Evolutionary conservation across 2,797 vertebrate genomes (phyloP).

Genomic region (Adelosebastes latens): DNA sequence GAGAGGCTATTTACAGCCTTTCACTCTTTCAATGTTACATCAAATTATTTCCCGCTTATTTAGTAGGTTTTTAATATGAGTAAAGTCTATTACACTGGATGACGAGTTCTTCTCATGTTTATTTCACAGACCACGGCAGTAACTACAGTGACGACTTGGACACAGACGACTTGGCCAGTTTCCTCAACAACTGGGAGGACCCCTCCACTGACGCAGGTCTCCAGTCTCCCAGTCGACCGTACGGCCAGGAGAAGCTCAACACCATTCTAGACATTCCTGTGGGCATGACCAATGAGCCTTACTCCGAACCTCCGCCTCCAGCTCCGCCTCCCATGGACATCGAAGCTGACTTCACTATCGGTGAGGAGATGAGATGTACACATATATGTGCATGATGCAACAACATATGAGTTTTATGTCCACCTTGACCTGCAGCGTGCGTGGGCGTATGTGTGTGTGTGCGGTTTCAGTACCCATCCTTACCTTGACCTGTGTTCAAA

Average conservation of each 20-base stretch:
- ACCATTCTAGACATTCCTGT: conserved; percentile 26
- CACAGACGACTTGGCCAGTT: conserved; percentile 90
- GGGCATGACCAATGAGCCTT: conserved; percentile 40
- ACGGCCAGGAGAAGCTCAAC: conserved; percentile 37
- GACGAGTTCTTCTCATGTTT: neutral
- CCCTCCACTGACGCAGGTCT: conserved; percentile 84
- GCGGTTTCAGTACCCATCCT: too few relatives aligned
- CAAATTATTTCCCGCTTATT: neutral
- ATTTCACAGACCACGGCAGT: conserved; percentile 86
- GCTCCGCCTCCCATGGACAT: conserved; percentile 85
- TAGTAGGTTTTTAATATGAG: neutral
- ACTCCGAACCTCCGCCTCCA: conserved; percentile 54
- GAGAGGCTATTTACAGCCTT: neutral
- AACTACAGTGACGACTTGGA: conserved; percentile 92
- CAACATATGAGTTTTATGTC: neutral
- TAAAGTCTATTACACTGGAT: neutral
- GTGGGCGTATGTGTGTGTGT: too few relatives aligned
- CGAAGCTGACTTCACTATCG: conserved; percentile 91
- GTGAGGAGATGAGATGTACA: conserved; percentile 71
- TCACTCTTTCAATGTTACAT: neutral
- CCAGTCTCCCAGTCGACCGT: conserved; percentile 66
- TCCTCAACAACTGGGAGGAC: conserved; percentile 93
- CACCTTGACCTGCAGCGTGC: too few relatives aligned
- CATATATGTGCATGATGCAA: neutral
- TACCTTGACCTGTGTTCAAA: neutral